These are phyloP conservation scores for Zygothrica quintamaculata DNA, from an alignment of 2,888 invertebrate species.

Conservation along the genomic window DNA sequence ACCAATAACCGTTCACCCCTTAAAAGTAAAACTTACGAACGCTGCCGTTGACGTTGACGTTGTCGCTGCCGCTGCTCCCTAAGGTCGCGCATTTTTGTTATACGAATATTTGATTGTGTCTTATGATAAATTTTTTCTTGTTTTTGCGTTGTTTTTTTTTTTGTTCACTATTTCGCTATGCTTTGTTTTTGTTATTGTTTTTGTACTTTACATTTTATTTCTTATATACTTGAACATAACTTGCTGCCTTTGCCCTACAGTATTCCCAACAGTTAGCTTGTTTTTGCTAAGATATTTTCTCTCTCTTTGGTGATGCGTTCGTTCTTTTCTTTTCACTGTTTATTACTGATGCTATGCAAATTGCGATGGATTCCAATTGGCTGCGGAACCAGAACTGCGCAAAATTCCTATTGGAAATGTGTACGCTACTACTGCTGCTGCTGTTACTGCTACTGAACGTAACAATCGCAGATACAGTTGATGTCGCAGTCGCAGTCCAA, in stretches of 20 bases:
- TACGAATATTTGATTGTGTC: constrained; percentile 25
- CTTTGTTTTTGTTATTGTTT: constrained; percentile 15
- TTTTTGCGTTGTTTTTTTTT: constrained; percentile 14
- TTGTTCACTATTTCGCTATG: too few species aligned
- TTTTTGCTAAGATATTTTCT: not conserved
- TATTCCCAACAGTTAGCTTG: not conserved
- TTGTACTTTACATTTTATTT: constrained; percentile 58
- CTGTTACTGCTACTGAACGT: constrained; percentile 16
- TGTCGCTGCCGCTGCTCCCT: constrained; percentile 30
- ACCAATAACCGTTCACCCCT: not conserved
- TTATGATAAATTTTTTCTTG: constrained; percentile 25
- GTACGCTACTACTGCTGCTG: constrained; percentile 14
- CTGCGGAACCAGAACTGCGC: constrained; percentile 48
- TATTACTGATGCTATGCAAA: constrained; percentile 30
- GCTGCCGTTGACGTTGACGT: too few species aligned
- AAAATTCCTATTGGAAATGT: constrained; percentile 61
- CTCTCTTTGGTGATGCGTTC: constrained; percentile 11
- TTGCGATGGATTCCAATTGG: constrained; percentile 51
- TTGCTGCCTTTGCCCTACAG: not conserved
- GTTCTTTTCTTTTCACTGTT: too few species aligned
- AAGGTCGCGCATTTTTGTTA: constrained; percentile 56
- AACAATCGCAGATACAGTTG: constrained; percentile 9
- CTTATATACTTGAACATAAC: constrained; percentile 50
- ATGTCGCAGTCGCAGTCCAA: constrained; percentile 12
- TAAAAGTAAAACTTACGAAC: constrained; percentile 50